Evolutionary conservation across 2,797 vertebrate species (phyloP), one percentile per base, ranked within the genome.

Genomic region (Holocentrus rufus): DNA sequence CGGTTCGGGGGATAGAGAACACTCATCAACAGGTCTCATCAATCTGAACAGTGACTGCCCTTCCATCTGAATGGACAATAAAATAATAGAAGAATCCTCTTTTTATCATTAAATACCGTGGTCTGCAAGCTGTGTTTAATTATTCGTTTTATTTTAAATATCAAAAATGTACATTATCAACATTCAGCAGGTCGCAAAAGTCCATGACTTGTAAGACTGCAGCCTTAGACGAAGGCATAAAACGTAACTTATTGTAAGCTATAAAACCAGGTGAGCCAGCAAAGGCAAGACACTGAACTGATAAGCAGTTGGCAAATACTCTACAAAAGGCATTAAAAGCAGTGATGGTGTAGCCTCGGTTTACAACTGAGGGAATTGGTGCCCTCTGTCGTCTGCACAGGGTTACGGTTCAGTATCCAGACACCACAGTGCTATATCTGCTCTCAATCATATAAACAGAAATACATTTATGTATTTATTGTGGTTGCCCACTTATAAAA

Each of bases 381-480:
- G 79, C 87, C 88, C 82, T 88, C 89, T 90, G 74, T 68, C 7
- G 74, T 81, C 74, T 58, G 25, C 39, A 65, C 22, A 49, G 36
- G 60, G 60, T 4, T 15, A 5, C 2, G 59, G 30, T 36, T 39
- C 44, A 44, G 3, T 23, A 61, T 42, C 20, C 7, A 52, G n/a
- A 15, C 17, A 44, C 42, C 42, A 15, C 14, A 44, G 42, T 15
- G 42, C 13, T 15, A 44, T 15, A 44, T 5, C 42, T 44, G 14
- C 42, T 34, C 31, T 6, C 42, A 15, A 44, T 44, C 14, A 15
- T 44, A 44, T 44, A 44, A 44, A 44, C 14, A 5, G 14, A 44
- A 15, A 15, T 5, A 44, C 14, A 10, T 5, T 3, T 13, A 42
- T 42, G 13, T 15, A 39, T 15, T 15, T 44, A 44, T 44, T 4